Evolutionary conservation across 2,113 vertebrate species (phyloP).

Genomic region (Platichthys stellatus): DNA sequence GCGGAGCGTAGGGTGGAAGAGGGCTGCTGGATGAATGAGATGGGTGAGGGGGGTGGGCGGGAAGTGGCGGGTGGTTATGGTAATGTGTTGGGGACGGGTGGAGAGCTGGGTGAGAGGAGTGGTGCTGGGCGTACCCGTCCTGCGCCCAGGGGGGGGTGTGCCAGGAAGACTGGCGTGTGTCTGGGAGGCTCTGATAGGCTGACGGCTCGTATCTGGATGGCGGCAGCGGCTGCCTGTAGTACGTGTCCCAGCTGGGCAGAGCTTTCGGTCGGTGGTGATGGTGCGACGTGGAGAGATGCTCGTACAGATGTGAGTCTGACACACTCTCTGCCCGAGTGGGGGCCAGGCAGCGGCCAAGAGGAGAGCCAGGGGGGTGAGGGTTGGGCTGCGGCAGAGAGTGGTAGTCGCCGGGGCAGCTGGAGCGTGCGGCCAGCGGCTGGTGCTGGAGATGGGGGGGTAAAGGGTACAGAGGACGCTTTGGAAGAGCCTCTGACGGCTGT

Average conservation of each 20-base stretch:
- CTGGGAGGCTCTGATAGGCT: slow-evolving; percentile 90
- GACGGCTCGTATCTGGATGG: slow-evolving; percentile 85
- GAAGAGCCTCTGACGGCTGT: slow-evolving; percentile 87
- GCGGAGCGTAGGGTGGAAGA: slow-evolving; percentile 59
- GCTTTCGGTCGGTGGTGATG: slow-evolving; percentile 86
- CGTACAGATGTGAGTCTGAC: slow-evolving; percentile 92
- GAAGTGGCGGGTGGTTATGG: slow-evolving; percentile 60
- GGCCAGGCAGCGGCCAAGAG: slow-evolving; percentile 86
- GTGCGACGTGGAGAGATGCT: slow-evolving; percentile 86
- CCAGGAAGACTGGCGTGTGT: slow-evolving; percentile 89
- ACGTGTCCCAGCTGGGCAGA: slow-evolving; percentile 85
- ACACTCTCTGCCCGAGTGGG: slow-evolving; percentile 89
- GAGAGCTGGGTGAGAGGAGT: slow-evolving; percentile 77
- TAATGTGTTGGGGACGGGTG: slow-evolving; percentile 66
- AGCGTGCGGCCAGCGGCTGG: slow-evolving; percentile 80
- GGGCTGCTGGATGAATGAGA: slow-evolving; percentile 33
- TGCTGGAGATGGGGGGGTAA: slow-evolving; percentile 90
- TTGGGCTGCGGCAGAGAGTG: slow-evolving; percentile 78
- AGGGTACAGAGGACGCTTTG: slow-evolving; percentile 86
- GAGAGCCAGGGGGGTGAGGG: slow-evolving; percentile 80
- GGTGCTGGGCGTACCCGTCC: slow-evolving; percentile 77
- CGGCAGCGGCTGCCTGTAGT: slow-evolving; percentile 86
- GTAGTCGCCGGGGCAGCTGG: slow-evolving; percentile 92
- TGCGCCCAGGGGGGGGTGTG: slow-evolving; percentile 72
- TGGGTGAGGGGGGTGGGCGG: slow-evolving; percentile 74